These are phyloP conservation scores for Grus americana DNA, from an alignment of 2,113 vertebrate genomes.

Conservation along the genomic window DNA sequence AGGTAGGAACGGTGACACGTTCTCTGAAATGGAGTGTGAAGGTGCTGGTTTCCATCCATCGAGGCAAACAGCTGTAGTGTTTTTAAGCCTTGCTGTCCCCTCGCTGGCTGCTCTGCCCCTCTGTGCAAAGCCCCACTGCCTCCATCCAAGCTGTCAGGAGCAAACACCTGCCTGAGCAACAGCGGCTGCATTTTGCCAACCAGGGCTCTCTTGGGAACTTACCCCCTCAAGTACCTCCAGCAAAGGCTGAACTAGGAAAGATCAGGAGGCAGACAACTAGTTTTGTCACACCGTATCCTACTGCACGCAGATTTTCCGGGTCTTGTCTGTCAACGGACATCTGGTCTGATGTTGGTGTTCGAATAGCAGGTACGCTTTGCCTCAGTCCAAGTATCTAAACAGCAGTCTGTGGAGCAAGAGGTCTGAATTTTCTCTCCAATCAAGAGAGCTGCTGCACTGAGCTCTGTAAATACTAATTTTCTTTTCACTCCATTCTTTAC, in stretches of 20 bases:
- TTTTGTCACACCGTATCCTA: background rate
- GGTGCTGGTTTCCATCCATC: background rate
- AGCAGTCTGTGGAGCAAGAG: background rate
- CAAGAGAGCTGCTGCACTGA: background rate
- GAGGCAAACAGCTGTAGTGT: accelerated
- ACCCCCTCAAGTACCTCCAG: accelerated
- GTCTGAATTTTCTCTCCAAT: background rate
- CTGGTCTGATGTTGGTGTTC: background rate
- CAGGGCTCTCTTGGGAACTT: background rate
- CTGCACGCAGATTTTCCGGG: background rate
- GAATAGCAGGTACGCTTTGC: background rate
- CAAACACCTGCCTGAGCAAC: background rate
- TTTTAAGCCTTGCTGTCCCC: background rate
- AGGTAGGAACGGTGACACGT: accelerated
- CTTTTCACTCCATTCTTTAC: background rate
- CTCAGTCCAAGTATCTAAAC: background rate
- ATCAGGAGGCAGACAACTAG: background rate
- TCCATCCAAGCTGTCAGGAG: background rate
- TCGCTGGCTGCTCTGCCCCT: background rate
- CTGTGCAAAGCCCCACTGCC: background rate
- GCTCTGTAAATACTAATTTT: background rate
- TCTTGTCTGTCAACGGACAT: background rate
- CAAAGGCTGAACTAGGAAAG: background rate
- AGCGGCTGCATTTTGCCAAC: accelerated
- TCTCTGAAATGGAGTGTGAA: background rate